Base-by-base conservation (phyloP, 2,888 invertebrate genomes). In the Mylabris sibirica region DNA sequence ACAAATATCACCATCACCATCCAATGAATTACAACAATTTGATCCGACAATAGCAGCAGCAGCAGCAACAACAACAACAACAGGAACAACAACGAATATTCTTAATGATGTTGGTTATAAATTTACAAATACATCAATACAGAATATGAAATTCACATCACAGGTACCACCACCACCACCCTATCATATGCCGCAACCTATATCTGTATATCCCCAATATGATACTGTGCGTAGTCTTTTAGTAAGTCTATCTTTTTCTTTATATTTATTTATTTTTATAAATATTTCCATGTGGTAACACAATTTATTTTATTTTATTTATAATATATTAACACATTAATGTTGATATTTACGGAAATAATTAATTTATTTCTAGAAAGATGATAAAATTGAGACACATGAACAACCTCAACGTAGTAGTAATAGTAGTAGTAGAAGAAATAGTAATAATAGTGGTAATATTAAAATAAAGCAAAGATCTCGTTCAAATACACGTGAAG, bases 401-500 rank as follows among this genome's bases (percentile, higher is more conserved):
- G 71, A 76, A 59, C 68, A 78, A 22, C 74, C 75, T 24, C 74
- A 77, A 14, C 70, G 76, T 24, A 81, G 87, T 72, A 87, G 85
- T 26, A 30, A 30, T 30, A 4, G 30, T 30, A 30, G 8, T 30
- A 30, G 30, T 30, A 4, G 30, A 6, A 30, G 8, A 6, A 30
- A 8, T 30, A 4, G 1, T 30, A 30, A 30, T 30, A 30, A 30
- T 8, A 30, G 30, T 30, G 30, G 30, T 30, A 30, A 30, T 30
- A 20, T 49, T 49, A 20, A 11, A 49, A 11, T 20, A 4, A 76
- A 82, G 35, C 82, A 80, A 35, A 72, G 89, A 70, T 89, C 89
- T 44, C 83, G 89, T 64, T 89, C 89, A 75, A 88, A 88, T 73
- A 88, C 88, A 5, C 80, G 86, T 49, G 85, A 87, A 67, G 84